phyloP scores from a whole-genome alignment of 2,797 vertebrate species.

The Lycodopsis pacificus region DNA sequence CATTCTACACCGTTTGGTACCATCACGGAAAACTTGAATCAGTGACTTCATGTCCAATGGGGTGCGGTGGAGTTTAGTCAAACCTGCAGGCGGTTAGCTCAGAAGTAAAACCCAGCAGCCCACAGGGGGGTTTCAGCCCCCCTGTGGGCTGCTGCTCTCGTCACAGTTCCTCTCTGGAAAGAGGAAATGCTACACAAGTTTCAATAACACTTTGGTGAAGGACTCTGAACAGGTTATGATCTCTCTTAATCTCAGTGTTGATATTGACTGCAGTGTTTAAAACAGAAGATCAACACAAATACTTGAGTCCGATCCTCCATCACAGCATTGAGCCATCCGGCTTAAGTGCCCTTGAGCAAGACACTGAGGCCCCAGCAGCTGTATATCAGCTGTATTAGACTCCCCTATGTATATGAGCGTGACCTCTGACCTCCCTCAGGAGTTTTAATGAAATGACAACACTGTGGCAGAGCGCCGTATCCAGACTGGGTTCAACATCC shows the following conservation, averaged over 20 bases:
- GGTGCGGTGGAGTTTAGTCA: not conserved
- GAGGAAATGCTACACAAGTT: slow-evolving; percentile 29
- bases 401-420: not conserved
- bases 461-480: not conserved
- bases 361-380: not conserved
- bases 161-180: slow-evolving; percentile 49
- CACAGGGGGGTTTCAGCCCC: slow-evolving; percentile 37
- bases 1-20: not conserved
- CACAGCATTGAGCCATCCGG: not conserved
- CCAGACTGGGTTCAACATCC: not conserved
- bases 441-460: not conserved
- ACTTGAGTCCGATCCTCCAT: not conserved
- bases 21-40: not conserved
- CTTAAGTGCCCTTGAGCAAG: not conserved
- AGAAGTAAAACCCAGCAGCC: slow-evolving; percentile 59
- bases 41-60: not conserved
- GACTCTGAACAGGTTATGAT: not conserved
- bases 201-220: not conserved
- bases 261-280: not conserved
- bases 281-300: slow-evolving; percentile 1
- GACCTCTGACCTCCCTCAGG: not conserved
- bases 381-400: not conserved
- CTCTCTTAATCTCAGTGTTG: not conserved
- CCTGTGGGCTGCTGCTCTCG: not conserved
- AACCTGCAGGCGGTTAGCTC: not conserved